Conservation (phyloP, 1,140 invertebrate species). For the Pararge aegeria region DNA sequence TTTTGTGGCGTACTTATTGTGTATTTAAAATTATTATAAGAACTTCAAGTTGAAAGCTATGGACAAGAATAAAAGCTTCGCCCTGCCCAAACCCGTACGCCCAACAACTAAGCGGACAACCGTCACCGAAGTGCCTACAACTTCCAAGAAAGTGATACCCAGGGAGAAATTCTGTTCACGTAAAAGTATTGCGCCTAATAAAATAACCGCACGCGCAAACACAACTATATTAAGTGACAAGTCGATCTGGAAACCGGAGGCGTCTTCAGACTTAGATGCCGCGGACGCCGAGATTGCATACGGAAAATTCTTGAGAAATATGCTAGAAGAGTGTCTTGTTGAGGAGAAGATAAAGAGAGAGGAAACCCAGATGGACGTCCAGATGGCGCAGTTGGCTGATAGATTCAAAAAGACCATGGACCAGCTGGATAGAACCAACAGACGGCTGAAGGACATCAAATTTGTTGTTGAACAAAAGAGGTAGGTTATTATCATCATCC, state of each 20-base stretch:
- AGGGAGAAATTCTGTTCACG: constrained; percentile 26
- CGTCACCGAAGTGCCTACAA: not conserved
- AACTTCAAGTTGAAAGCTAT: constrained; percentile 32
- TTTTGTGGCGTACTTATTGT: constrained; percentile 2
- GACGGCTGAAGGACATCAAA: constrained; percentile 61
- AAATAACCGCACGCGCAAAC: constrained; percentile 38
- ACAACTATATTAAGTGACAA: constrained; percentile 32
- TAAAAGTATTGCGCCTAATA: constrained; percentile 13
- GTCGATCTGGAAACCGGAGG: constrained; percentile 41
- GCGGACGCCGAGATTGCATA: constrained; percentile 52
- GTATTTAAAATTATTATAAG: not conserved
- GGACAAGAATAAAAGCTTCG: constrained; percentile 49
- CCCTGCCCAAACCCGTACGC: constrained; percentile 35
- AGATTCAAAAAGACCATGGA: constrained; percentile 60
- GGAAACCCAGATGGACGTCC: constrained; percentile 59
- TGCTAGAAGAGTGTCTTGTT: constrained; percentile 60
- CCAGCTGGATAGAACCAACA: constrained; percentile 60
- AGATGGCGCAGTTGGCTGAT: constrained; percentile 60
- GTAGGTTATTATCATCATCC: constrained; percentile 44
- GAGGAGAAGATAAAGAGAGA: constrained; percentile 62
- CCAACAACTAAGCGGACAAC: not conserved
- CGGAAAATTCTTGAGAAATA: constrained; percentile 49
- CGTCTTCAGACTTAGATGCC: constrained; percentile 40
- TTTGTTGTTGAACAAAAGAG: constrained; percentile 70
- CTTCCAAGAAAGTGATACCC: constrained; percentile 28